Evolutionary conservation across 2,888 invertebrate genomes (phyloP).

Genomic region (Drosophila acutilabella): DNA sequence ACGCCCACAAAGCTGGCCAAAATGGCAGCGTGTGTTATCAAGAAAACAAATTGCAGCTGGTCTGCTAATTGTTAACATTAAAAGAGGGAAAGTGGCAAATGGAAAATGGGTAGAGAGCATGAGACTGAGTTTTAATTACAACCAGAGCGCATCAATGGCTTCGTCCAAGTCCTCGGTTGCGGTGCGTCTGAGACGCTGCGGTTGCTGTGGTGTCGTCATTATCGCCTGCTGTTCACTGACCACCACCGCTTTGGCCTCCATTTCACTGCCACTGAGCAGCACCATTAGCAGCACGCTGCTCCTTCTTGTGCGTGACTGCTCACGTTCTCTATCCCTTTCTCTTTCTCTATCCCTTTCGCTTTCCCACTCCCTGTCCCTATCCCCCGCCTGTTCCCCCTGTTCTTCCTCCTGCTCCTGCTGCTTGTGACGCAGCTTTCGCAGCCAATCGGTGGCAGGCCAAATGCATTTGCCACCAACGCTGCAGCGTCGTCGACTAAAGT

Average conservation of each 20-base stretch:
- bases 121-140: conserved; percentile 37
- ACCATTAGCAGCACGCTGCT: conserved; percentile 70
- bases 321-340: conserved; percentile 7
- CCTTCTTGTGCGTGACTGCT: conserved; percentile 40
- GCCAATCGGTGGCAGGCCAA: conserved; percentile 73
- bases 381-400: conserved; percentile 8
- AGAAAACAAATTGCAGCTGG: conserved; percentile 34
- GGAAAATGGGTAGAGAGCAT: not conserved
- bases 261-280: conserved; percentile 66
- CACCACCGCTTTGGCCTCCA: conserved; percentile 71
- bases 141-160: conserved; percentile 72
- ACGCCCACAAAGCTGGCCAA: conserved; percentile 55
- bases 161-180: conserved; percentile 64
- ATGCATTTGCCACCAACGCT: conserved; percentile 67
- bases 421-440: conserved; percentile 71
- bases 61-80: conserved; percentile 22
- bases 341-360: conserved; percentile 16
- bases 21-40: conserved; percentile 15
- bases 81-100: conserved; percentile 1
- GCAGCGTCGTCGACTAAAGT: conserved; percentile 53
- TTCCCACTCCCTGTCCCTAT: conserved; percentile 10
- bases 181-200: conserved; percentile 43
- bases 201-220: conserved; percentile 31
- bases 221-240: conserved; percentile 63
- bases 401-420: conserved; percentile 15